phyloP scores from a whole-genome alignment of 1,140 invertebrate genomes.

The Drosophila sp. region DNA sequence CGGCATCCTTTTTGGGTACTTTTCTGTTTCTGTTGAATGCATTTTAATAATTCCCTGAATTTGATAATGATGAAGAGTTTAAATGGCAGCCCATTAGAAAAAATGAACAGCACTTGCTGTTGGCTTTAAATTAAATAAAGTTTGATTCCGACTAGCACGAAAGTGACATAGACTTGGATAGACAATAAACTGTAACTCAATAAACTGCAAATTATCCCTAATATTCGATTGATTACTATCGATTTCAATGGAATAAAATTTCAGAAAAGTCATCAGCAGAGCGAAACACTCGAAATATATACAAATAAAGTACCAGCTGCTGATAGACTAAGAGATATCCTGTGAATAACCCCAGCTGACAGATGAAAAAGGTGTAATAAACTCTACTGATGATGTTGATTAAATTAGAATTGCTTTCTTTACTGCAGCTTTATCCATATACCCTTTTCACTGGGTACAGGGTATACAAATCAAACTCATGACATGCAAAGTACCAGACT shows the following conservation, averaged over 20 bases:
- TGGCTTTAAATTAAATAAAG: constrained; percentile 15
- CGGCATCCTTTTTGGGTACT: neutral
- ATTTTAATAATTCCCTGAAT: constrained; percentile 13
- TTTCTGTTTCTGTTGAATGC: constrained; percentile 44
- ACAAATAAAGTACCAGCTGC: neutral
- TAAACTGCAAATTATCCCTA: constrained; percentile 45
- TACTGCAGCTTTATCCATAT: neutral
- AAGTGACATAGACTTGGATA: neutral
- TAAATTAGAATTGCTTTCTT: neutral
- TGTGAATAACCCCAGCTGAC: neutral
- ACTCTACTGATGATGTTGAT: neutral
- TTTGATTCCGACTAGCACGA: neutral
- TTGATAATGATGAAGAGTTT: constrained; percentile 1
- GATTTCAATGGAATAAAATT: constrained; percentile 35
- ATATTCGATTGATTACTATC: constrained; percentile 58
- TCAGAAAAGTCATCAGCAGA: constrained; percentile 29
- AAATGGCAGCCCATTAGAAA: neutral
- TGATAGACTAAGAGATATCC: neutral
- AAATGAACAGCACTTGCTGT: constrained; percentile 2
- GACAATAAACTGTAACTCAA: constrained; percentile 39
- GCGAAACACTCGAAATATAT: neutral
- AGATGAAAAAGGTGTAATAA: neutral
- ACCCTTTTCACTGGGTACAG: neutral
- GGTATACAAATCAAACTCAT: constrained; percentile 19
- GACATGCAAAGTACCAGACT: constrained; percentile 2